Evolutionary conservation across 2,888 invertebrate genomes (phyloP), one percentile per base, ranked within the genome.

Genomic region (Tachina lurida): DNA sequence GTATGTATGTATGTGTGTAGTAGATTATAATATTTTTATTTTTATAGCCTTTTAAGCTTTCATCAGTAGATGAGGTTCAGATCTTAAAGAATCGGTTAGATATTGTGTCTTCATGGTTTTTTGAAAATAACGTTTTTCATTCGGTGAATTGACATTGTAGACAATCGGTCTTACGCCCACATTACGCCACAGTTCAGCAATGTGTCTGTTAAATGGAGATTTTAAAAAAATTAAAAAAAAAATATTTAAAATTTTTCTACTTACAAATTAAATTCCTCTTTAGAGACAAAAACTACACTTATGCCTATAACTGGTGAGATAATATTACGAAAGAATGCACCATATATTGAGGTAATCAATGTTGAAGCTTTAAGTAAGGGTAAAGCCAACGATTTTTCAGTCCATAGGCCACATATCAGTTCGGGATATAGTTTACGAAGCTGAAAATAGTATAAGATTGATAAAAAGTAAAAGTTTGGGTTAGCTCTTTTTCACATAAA

Each of bases 81-180:
- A 93, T 73, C 93, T 91, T 86, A 93, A 86, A 15, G 93, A 93
- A 88, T 93, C 92, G 13, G 93, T 93, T 80, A 93, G 88, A 89
- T 93, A 93, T 89, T 93, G 93, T 41, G 92, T 92, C 88, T 93
- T 93, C 91, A 93, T 92, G 8, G 92, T 92, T 87, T 92, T 92
- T 87, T 93, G 93, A 88, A 93, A 93, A 88, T 93, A 93, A 31
- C 93, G 92, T 87, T 93, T 93, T 88, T 93, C 93, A 88, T 93
- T 93, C 68, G 93, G 93, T 74, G 92, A 93, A 89, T 93, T 93
- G 3, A 93, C 92, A 88, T 92, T 92, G 78, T 93, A 93, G 13
- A 93, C 93, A 76, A 93, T 91, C 63, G 93, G 93, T 74, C 92
- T 91, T 9, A 93, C 93, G 74, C 92, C 93, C 67, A 92, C 92